phyloP scores from a whole-genome alignment of 2,888 invertebrate species.

The Silvanus unidentatus region DNA sequence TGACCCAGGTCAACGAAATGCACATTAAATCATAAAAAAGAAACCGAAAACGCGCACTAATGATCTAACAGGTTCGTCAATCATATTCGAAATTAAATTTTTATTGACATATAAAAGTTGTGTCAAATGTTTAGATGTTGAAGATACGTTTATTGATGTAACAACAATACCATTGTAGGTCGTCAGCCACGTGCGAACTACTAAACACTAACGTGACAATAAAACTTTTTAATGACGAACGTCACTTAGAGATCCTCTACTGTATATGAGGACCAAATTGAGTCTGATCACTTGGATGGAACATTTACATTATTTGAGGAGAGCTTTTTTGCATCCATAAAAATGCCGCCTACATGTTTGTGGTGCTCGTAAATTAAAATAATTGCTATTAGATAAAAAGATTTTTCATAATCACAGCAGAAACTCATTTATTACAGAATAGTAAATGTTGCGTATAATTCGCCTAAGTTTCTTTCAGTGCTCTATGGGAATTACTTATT shows the following conservation, averaged over 20 bases:
- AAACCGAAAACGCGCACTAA: slow-evolving; percentile 20
- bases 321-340: no score
- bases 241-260: slow-evolving; percentile 24
- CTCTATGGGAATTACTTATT: no score
- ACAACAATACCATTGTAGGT: slow-evolving; percentile 44
- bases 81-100: slow-evolving; percentile 47
- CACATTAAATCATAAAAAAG: slow-evolving; percentile 26
- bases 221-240: slow-evolving; percentile 47
- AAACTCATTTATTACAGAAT: no score
- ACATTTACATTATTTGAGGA: no score
- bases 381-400: no score
- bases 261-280: no score
- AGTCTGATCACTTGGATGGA: no score
- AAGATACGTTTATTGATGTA: slow-evolving; percentile 47
- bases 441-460: no score
- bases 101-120: slow-evolving; percentile 46
- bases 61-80: slow-evolving; percentile 44
- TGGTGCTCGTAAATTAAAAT: no score
- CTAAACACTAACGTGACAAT: slow-evolving; percentile 44
- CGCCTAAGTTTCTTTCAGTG: no score
- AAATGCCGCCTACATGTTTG: no score
- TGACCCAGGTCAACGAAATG: slow-evolving; percentile 21
- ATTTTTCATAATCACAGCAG: no score
- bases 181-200: slow-evolving; percentile 44
- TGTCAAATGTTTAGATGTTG: slow-evolving; percentile 44